Conservation (phyloP, 2,797 vertebrate species). For the Hydrocynus forskahlii region DNA sequence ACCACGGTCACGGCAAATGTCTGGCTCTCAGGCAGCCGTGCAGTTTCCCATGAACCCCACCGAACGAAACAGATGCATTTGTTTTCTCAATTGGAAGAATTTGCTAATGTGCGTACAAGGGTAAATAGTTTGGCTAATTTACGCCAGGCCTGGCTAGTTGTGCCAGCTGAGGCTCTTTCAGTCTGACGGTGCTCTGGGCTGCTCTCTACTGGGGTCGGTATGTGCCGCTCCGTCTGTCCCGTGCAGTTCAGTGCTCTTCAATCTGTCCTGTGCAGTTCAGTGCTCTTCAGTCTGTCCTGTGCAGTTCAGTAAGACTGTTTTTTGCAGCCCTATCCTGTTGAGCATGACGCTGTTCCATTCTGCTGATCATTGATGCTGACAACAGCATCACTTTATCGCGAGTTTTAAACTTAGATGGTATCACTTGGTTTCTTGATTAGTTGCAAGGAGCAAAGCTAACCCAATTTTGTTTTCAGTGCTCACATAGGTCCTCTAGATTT, state of each 20-base stretch:
- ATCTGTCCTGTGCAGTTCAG: constrained; percentile 25
- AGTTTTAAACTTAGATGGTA: constrained; percentile 1
- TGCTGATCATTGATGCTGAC: not conserved
- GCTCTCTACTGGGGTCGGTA: not conserved
- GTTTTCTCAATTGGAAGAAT: constrained; percentile 77
- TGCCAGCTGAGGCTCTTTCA: constrained; percentile 62
- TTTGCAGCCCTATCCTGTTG: not conserved
- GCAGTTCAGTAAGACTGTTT: constrained; percentile 8
- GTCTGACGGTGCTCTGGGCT: not conserved
- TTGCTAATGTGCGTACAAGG: constrained; percentile 72
- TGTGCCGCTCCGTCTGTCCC: constrained; percentile 7
- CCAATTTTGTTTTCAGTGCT: not conserved
- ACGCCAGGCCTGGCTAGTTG: constrained; percentile 61
- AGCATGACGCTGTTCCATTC: not conserved
- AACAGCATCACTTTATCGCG: not conserved
- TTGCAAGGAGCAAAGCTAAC: not conserved
- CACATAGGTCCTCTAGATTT: not conserved
- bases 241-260: constrained; percentile 22
- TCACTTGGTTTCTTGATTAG: constrained; percentile 1
- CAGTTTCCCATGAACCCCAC: constrained; percentile 70
- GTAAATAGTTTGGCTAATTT: constrained; percentile 77
- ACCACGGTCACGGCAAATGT: constrained; percentile 69
- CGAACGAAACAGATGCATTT: constrained; percentile 75
- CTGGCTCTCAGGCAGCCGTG: constrained; percentile 73
- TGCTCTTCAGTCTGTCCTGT: constrained; percentile 12